phyloP scores from a whole-genome alignment of 2,113 vertebrate genomes.

The Hassar affinis region DNA sequence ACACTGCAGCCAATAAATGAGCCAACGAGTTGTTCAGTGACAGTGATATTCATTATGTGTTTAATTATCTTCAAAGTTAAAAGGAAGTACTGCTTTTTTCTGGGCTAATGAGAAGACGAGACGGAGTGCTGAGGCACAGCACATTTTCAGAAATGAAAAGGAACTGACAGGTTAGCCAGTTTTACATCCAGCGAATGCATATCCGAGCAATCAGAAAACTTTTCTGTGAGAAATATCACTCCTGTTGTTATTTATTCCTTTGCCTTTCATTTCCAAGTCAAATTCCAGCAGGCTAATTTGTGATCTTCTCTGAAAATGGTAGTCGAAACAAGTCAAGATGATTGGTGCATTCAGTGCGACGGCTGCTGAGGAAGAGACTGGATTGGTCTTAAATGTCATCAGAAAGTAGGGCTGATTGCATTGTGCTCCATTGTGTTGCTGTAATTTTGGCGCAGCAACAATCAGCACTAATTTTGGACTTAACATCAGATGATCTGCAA shows the following conservation, averaged over 20 bases:
- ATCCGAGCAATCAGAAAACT: constrained; percentile 70
- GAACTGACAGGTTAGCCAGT: constrained; percentile 58
- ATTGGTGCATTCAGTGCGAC: constrained; percentile 68
- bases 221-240: constrained; percentile 61
- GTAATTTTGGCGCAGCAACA: constrained; percentile 66
- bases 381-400: constrained; percentile 69
- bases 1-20: constrained; percentile 73
- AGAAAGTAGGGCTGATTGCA: constrained; percentile 71
- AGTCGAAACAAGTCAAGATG: constrained; percentile 63
- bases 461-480: constrained; percentile 60
- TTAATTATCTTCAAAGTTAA: constrained; percentile 82
- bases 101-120: constrained; percentile 71
- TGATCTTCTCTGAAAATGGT: constrained; percentile 62
- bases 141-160: constrained; percentile 62
- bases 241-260: constrained; percentile 69
- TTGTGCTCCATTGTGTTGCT: constrained; percentile 62
- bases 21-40: constrained; percentile 75
- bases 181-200: constrained; percentile 48
- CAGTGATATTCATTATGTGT: constrained; percentile 80
- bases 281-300: constrained; percentile 65
- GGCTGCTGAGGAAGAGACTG: constrained; percentile 65
- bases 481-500: background rate
- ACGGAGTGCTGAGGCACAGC: constrained; percentile 59
- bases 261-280: constrained; percentile 69
- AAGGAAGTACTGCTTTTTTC: constrained; percentile 75